Base-by-base conservation (phyloP, 1,140 invertebrate species). In the Ceratina japonica region DNA sequence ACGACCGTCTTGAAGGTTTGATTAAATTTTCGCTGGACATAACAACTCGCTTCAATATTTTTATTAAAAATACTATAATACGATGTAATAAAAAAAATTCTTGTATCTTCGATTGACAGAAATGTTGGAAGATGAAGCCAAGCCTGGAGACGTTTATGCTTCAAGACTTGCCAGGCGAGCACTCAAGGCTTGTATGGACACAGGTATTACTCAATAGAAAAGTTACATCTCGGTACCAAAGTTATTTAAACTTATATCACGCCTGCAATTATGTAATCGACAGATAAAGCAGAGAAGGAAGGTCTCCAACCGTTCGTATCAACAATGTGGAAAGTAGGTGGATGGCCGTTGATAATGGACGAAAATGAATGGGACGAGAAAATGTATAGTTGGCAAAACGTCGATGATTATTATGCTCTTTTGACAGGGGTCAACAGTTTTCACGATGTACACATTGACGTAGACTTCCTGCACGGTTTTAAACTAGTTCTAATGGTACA, bases 401-500 rank as follows among this genome's bases (percentile, higher is more conserved):
- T 70, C 24, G 66, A 70, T 22, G 66, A 70, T 31, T 31, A 70
- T 70, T 70, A 70, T 27, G 51, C 66, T 20, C 66, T 54, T 54
- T 56, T 70, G 10, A 56, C 13, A 0, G 66, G 66, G 20, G 24
- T 2, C 8, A 56, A 56, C 58, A 54, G n/a, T 1, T 70, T 70
- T 8, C n/a, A 70, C 27, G 66, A 70, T 31, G 51, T 69, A 31
- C 27, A 31, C 27, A 31, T 31, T 31, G 27, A 31, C 27, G 4
- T 31, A 31, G 27, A 31, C 27, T 31, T 2, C 27, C 27, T 31
- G 27, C 2, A 31, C 27, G 27, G 27, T 31, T 2, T 31, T 1
- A 31, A 31, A 31, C 1, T 31, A 4, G 4, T 2, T 31, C 27
- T 31, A 31, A 31, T 31, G 27, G 27, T 31, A 31, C 4, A 4